Evolutionary conservation across 2,113 vertebrate genomes (phyloP).

Genomic region (Laticauda laticaudata): DNA sequence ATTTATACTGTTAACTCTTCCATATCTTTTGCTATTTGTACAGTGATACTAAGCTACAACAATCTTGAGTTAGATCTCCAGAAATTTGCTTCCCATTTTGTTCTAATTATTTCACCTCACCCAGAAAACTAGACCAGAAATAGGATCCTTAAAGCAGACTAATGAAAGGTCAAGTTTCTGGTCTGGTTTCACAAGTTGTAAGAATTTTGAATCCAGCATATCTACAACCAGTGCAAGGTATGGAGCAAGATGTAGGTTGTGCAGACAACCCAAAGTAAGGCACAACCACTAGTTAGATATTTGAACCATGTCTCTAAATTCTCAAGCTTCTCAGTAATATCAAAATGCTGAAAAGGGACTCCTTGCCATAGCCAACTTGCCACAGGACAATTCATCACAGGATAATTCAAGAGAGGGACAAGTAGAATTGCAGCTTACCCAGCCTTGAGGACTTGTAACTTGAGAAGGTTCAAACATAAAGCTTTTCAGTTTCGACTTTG

Average conservation of each 20-base stretch:
- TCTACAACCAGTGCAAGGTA: neutral
- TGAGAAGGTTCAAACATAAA: neutral
- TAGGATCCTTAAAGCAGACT: conserved; percentile 37
- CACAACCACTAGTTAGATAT: neutral
- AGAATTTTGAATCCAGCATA: neutral
- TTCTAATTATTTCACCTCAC: conserved; percentile 60
- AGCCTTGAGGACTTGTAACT: neutral
- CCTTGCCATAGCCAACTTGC: neutral
- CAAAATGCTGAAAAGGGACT: neutral
- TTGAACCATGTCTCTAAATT: neutral
- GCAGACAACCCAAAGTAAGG: neutral
- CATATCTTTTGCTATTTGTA: conserved; percentile 35
- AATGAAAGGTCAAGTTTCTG: conserved; percentile 33
- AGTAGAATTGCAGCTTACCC: neutral
- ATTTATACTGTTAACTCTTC: conserved; percentile 38
- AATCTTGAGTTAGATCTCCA: conserved; percentile 35
- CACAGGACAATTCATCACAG: neutral
- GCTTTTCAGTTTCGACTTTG: neutral
- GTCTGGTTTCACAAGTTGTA: neutral
- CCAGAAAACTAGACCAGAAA: conserved; percentile 48
- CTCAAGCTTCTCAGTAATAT: neutral
- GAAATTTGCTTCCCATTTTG: conserved; percentile 47
- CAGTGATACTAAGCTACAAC: conserved; percentile 59
- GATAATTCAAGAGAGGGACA: neutral
- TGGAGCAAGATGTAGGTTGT: neutral